phyloP scores from a whole-genome alignment of 2,888 invertebrate species.

The Tachystola acroxantha region DNA sequence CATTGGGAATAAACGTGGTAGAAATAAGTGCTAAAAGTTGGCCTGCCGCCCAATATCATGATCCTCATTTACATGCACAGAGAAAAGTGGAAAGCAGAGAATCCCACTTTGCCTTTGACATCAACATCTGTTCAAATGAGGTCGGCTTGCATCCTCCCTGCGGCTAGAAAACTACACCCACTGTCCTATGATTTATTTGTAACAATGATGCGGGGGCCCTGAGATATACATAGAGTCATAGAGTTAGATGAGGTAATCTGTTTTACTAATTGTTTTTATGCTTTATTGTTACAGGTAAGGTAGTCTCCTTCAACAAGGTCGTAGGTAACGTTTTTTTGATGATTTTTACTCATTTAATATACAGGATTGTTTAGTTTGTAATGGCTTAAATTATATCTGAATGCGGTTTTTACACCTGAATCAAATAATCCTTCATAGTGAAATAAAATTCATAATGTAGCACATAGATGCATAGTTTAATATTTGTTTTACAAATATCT shows the following conservation, averaged over 20 bases:
- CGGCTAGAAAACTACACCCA: constrained; percentile 39
- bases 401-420: no score
- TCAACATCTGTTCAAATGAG: constrained; percentile 11
- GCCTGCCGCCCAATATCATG: neutral
- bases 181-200: constrained; percentile 38
- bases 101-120: neutral
- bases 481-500: no score
- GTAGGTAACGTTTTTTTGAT: constrained; percentile 11
- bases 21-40: neutral
- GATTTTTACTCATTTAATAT: no score
- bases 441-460: no score
- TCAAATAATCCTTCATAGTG: no score
- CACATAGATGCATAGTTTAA: no score
- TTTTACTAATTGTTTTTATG: constrained; percentile 66
- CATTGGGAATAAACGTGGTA: neutral
- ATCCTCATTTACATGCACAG: constrained; percentile 1
- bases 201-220: constrained; percentile 69
- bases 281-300: constrained; percentile 67
- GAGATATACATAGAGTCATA: constrained; percentile 45
- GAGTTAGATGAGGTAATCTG: constrained; percentile 49
- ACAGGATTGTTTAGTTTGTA: no score
- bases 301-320: constrained; percentile 34
- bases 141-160: constrained; percentile 21
- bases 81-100: constrained; percentile 1
- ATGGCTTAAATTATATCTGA: no score